Base-by-base conservation (phyloP, 2,113 vertebrate genomes). In the Seriola dumerili region DNA sequence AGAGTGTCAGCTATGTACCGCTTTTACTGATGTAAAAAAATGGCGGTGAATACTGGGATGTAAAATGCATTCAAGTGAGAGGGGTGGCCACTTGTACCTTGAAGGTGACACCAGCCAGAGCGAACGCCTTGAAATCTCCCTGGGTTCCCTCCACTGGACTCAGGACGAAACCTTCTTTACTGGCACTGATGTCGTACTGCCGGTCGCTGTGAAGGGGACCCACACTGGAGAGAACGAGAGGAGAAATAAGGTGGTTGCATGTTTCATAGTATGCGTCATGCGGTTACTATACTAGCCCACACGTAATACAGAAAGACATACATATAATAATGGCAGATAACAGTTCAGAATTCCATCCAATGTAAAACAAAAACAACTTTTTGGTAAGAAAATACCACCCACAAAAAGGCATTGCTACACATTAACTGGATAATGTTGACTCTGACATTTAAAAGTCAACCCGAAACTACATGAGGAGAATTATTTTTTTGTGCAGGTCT, bases 111-210 rank as follows among this genome's bases (percentile, higher is more conserved):
- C 97, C 98, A 11, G 98, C 98, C 88, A 99, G 93, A 84, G 98
- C 98, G 59, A 98, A 99, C 0, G 98, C 98, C 92, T 99, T 99
- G 91, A 99, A 99, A 88, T 99, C 97, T 42, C 98, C 98, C 21
- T 91, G 72, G 2, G 95, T 96, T 78, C 96, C 97, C 66, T 99
- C 97, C 25, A 98, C 95, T 0, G 96, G 95, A 57, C 96, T 99
- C 92, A 99, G 89, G 68, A 99, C 95, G 42, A 98, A 99, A 1
- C 98, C 98, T 90, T 99, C 98, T 85, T 98, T 99, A 72, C 95
- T 96, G 42, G 98, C 98, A 23, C 95, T 93, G 85, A 99, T 91
- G 2, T 97, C 94, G 40, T 99, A 99, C 46, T 97, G 96, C 78
- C 96, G 93, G 92, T 98, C 96, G 65, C 98, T 98, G 94, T 99